These are phyloP conservation scores for Parnassius orleans DNA, from an alignment of 2,888 invertebrate genomes.

Conservation along the genomic window DNA sequence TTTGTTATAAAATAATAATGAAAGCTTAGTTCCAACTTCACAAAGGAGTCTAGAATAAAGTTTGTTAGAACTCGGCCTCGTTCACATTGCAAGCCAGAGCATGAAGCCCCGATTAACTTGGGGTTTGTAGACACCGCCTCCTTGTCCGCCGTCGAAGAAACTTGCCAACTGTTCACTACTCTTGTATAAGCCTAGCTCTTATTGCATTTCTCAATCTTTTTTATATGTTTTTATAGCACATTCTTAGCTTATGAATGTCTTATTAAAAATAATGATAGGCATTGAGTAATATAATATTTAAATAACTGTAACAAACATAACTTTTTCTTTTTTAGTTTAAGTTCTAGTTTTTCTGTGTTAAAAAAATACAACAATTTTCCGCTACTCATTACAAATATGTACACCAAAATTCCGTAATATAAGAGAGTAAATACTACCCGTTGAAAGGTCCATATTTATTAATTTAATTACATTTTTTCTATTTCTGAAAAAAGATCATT, in stretches of 20 bases:
- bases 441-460: too few species aligned
- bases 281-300: too few species aligned
- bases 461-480: too few species aligned
- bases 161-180: conserved; percentile 42
- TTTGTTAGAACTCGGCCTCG: conserved; percentile 11
- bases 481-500: too few species aligned
- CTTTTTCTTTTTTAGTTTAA: too few species aligned
- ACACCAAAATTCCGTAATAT: too few species aligned
- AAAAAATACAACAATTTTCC: too few species aligned
- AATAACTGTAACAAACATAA: too few species aligned
- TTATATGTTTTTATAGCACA: background rate
- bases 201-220: conserved; percentile 39
- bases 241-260: background rate
- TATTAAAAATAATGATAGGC: too few species aligned
- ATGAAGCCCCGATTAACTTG: conserved; percentile 52
- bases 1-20: conserved; percentile 10
- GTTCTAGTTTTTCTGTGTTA: too few species aligned
- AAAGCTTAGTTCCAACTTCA: conserved; percentile 8
- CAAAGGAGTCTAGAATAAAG: conserved; percentile 16
- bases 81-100: conserved; percentile 8
- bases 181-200: conserved; percentile 40
- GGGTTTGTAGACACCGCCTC: conserved; percentile 49
- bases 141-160: conserved; percentile 51
- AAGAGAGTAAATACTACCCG: too few species aligned
- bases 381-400: too few species aligned